Percentiles rank a stretch among this genome's conserved stretches.
Evolutionary conservation across 2,113 vertebrate species (phyloP).

Genomic region (Numenius arquata): DNA sequence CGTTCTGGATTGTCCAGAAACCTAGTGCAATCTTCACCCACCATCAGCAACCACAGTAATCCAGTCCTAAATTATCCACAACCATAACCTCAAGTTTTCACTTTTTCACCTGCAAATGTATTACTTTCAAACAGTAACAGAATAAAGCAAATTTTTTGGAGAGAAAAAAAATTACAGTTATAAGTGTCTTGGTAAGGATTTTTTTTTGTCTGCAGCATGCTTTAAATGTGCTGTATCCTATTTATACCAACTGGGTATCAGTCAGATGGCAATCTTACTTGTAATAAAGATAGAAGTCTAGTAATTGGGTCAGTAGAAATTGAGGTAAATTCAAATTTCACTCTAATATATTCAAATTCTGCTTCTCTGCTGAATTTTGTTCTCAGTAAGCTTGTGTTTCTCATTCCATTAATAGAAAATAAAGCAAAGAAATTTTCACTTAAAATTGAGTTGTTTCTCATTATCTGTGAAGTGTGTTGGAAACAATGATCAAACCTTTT

Average conservation of each 20-base stretch:
- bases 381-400: not conserved
- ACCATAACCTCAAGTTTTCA: not conserved
- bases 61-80: not conserved
- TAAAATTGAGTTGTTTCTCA: not conserved
- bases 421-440: not conserved
- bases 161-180: not conserved
- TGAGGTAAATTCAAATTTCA: not conserved
- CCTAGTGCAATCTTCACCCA: not conserved
- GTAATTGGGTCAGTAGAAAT: not conserved
- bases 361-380: not conserved
- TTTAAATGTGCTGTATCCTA: not conserved
- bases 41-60: not conserved
- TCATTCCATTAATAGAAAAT: not conserved
- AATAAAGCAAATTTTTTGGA: not conserved
- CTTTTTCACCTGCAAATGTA: not conserved
- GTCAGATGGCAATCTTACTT: not conserved
- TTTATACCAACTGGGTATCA: not conserved
- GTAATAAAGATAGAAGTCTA: not conserved
- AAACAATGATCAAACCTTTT: not conserved
- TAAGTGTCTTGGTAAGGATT: not conserved
- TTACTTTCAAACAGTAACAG: not conserved
- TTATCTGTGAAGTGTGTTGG: not conserved
- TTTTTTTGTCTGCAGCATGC: not conserved
- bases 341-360: not conserved
- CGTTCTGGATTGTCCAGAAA: not conserved